Evolutionary conservation across 1,140 invertebrate species (phyloP).

Genomic region (Drosophila watanabei): DNA sequence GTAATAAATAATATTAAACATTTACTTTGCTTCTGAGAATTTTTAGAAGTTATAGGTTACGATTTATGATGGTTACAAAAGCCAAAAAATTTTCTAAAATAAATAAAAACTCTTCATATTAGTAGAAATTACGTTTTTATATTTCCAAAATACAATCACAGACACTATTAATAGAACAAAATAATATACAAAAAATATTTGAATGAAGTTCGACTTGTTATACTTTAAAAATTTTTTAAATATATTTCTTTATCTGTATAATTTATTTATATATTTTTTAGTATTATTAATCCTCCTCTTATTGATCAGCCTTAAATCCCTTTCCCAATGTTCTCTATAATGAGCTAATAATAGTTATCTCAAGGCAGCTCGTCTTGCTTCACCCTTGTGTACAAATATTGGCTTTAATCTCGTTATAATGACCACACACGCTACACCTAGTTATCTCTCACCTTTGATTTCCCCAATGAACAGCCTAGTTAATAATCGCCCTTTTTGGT

Average conservation of each 20-base stretch:
- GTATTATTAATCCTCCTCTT: not conserved
- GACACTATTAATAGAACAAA: too few species aligned
- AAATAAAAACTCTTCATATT: too few species aligned
- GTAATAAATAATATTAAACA: not conserved
- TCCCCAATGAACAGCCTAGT: not conserved
- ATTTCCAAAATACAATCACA: too few species aligned
- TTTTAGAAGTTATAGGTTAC: not conserved
- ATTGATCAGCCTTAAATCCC: too few species aligned
- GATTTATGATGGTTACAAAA: not conserved
- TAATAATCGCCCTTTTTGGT: conserved; percentile 5
- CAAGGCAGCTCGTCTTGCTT: not conserved
- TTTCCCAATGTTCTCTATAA: not conserved
- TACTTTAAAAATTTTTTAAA: not conserved
- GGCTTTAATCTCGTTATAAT: not conserved
- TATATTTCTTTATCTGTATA: not conserved
- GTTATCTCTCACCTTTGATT: conserved; percentile 3
- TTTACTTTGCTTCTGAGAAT: not conserved
- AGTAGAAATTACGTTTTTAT: too few species aligned
- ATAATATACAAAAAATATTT: not conserved
- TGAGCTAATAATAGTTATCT: not conserved
- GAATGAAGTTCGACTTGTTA: not conserved
- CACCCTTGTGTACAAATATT: not conserved
- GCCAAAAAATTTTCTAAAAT: rapidly evolving
- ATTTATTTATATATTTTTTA: not conserved
- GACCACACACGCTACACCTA: not conserved